Percentiles rank a stretch among this genome's conserved stretches.
Conservation (phyloP, 2,113 vertebrate species). For the Triplophysa tibetana region DNA sequence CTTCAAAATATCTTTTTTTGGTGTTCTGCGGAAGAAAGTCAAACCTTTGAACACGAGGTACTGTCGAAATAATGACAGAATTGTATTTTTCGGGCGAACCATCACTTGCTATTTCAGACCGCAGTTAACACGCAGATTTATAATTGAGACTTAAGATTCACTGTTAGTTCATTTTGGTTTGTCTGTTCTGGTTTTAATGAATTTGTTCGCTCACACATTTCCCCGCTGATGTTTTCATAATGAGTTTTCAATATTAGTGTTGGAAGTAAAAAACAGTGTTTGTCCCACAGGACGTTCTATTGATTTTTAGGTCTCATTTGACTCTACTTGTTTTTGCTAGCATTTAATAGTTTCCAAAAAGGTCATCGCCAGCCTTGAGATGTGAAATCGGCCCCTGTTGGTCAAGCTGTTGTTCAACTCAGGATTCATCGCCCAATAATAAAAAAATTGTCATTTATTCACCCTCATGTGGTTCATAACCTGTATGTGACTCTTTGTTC, state of each 20-base stretch:
- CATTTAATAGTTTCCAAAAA: slow-evolving; percentile 33
- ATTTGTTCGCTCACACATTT: slow-evolving; percentile 14
- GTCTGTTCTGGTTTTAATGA: not conserved
- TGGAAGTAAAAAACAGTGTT: slow-evolving; percentile 18
- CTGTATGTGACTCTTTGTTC: no score
- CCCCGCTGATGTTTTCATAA: slow-evolving; percentile 11
- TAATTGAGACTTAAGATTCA: no score
- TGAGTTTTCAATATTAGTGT: slow-evolving; percentile 36
- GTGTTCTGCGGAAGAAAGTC: no score
- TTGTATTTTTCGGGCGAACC: no score
- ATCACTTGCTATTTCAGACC: not conserved
- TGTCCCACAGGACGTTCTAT: slow-evolving; percentile 46
- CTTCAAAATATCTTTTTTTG: no score
- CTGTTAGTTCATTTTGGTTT: not conserved
- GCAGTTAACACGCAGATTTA: not conserved
- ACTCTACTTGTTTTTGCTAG: slow-evolving; percentile 35
- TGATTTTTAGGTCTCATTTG: slow-evolving; percentile 49
- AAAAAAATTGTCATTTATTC: not conserved
- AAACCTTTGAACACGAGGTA: no score
- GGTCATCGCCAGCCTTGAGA: slow-evolving; percentile 38
- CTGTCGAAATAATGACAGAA: no score
- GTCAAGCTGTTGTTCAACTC: not conserved
- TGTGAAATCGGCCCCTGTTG: not conserved
- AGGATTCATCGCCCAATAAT: not conserved
- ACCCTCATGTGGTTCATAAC: not conserved